Evolutionary conservation across 2,888 invertebrate genomes (phyloP).

Genomic region (Stenchaetothrips biformis): DNA sequence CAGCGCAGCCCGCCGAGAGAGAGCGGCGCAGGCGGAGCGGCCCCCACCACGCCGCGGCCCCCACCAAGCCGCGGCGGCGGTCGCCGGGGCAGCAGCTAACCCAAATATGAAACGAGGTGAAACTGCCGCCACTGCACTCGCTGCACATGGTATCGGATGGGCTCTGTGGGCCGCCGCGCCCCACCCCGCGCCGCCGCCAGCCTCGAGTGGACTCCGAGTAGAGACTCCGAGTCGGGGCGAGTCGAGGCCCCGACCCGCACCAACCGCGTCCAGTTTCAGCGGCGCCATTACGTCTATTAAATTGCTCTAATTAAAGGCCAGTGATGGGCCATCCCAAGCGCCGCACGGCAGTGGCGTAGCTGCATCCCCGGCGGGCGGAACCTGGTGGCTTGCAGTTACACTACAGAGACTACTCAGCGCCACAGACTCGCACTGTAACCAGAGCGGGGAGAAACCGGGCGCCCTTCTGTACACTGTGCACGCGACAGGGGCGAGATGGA

Average conservation of each 20-base stretch:
- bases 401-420: no score
- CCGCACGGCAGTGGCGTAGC: neutral
- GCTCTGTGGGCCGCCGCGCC: neutral
- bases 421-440: no score
- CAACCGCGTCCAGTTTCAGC: no score
- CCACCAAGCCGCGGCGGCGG: conserved; percentile 31
- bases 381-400: no score
- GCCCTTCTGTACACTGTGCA: no score
- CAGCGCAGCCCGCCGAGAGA: neutral
- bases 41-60: conserved; percentile 30
- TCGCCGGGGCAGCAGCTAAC: conserved; percentile 20
- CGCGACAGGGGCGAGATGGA: no score
- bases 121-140: conserved; percentile 29
- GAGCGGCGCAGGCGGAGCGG: neutral
- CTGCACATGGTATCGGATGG: neutral
- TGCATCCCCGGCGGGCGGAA: no score
- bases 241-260: neutral
- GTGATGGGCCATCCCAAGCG: neutral
- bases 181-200: neutral
- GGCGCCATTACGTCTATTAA: no score
- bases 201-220: neutral
- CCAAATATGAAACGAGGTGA: conserved; percentile 24
- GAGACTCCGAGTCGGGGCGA: neutral
- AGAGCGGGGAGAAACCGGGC: no score
- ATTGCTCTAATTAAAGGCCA: no score